Base-by-base conservation (phyloP, 2,113 vertebrate genomes). In the Ailuropoda melanoleuca region DNA sequence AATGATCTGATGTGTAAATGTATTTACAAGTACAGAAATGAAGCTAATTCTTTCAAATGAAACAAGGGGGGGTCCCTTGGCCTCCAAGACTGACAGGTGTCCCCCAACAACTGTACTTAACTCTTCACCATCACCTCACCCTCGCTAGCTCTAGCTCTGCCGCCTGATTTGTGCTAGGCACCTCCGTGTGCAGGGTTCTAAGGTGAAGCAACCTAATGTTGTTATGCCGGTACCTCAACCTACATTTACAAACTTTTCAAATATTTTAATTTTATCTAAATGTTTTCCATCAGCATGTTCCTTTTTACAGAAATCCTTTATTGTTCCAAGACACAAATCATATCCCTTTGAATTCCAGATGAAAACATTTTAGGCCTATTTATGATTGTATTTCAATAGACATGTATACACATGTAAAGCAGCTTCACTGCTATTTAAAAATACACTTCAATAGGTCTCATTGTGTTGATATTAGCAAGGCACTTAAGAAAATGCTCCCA, bases 271-370 rank as follows among this genome's bases (percentile, higher is more conserved):
- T 88, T 83, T 84, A 97, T 95, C 90, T 96, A 90, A 96, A 94
- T 95, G 90, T 96, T 98, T 97, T 83, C 90, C 89, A 97, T 88
- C 85, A 93, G 81, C 89, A 80, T 50, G 66, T 64, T 97, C 58
- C 74, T 97, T 96, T 93, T 94, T 39, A 85, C 46, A 97, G 92
- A 75, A 95, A 85, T 74, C 39, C 15, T 88, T 96, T 95, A 97
- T 97, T 98, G 96, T 98, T 97, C 82, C 90, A 96, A 97, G 91
- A 96, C 60, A 98, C 82, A 97, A 96, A 97, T 95, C 88, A 85
- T 75, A 95, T 60, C 56, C 93, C 84, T 97, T 87, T 96, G 91
- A 97, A 96, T 97, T 98, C 77, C 80, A 96, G 90, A 97, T 39
- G 93, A 98, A 97, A 98, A 95, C 85, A 98, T 75, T 88, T 97